Evolutionary conservation across 2,888 invertebrate genomes (phyloP), one percentile per base, ranked within the genome.

Genomic region (Phoenoteleia sp.): DNA sequence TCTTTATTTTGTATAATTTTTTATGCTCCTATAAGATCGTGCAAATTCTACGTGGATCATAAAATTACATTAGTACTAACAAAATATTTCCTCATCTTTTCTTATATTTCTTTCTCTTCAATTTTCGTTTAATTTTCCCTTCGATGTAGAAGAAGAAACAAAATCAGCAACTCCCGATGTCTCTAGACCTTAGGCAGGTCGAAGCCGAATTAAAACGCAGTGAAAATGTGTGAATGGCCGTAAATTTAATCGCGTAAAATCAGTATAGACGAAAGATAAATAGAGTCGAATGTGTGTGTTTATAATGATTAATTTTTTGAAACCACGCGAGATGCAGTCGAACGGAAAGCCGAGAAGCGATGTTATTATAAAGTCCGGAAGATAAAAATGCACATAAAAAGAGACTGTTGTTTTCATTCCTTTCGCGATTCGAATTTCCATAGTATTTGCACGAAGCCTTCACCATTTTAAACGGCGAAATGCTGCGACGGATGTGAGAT

Each of bases 311-410:
- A 42, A 62, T 62, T 62, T 62, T 62, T 25, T 42, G 17, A 58
- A 42, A 62, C 25, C 42, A 25, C 62, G 25, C 6, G 21, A 25
- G 21, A 27, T 7, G 36, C 58, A 15, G 36, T 39, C 42, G 21
- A 62, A 62, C 42, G 62, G 21, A 62, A 62, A 42, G 45, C 25
- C 25, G 25, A 42, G 62, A 42, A 42, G 42, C 42, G 13, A 25
- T 62, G 36, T 62, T 62, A 62, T 62, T 62, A 62, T 62, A 62
- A 42, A 42, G 21, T 62, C 42, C 27, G 62, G 25, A 62, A 62
- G 39, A 25, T 62, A 62, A 62, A 62, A 62, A 42, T 62, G 62
- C 42, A 62, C 62, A 45, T 42, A 62, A 62, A 62, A 62, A 62
- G 42, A 42, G 62, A 13, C n/a, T 25, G 62, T 62, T 62, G 62